A percentile compares a stretch with the other conserved stretches of the same genome.
Evolutionary conservation across 92 coral and sea anemone species (phyloP).

Genomic region (Epizoanthus rinbou): DNA sequence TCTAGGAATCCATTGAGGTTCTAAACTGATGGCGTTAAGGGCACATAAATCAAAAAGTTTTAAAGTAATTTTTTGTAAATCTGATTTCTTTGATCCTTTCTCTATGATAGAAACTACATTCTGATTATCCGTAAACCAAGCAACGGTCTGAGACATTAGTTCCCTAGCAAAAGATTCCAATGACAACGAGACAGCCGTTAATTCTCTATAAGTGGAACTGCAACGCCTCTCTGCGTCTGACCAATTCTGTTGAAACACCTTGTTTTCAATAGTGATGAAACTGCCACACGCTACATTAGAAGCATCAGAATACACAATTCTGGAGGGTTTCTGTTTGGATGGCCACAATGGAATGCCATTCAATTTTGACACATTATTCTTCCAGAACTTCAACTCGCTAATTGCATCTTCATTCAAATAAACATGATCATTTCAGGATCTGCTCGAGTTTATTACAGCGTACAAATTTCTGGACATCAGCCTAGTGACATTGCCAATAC

Average conservation of each 20-base stretch:
- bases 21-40: slow-evolving; percentile 4
- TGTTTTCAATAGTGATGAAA: slow-evolving; percentile 14
- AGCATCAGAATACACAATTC: slow-evolving; percentile 50
- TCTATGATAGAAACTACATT: slow-evolving; percentile 32
- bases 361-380: neutral
- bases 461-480: slow-evolving; percentile 62
- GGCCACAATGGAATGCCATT: slow-evolving; percentile 44
- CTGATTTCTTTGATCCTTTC: slow-evolving; percentile 33
- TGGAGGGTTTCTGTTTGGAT: slow-evolving; percentile 9
- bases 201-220: slow-evolving; percentile 25
- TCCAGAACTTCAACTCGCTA: slow-evolving; percentile 41
- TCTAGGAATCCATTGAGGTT: slow-evolving; percentile 43
- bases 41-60: neutral
- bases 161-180: slow-evolving; percentile 7
- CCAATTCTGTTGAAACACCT: slow-evolving; percentile 34
- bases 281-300: slow-evolving; percentile 36
- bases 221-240: neutral
- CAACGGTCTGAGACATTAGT: slow-evolving; percentile 10
- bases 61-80: slow-evolving; percentile 12
- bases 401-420: slow-evolving; percentile 21
- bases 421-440: slow-evolving; percentile 43
- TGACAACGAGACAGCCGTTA: slow-evolving; percentile 13
- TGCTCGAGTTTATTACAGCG: slow-evolving; percentile 34
- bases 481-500: slow-evolving; percentile 57
- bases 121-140: slow-evolving; percentile 52